These are phyloP conservation scores for Lasius fuliginosus DNA, from an alignment of 2,888 invertebrate species.

Conservation along the genomic window DNA sequence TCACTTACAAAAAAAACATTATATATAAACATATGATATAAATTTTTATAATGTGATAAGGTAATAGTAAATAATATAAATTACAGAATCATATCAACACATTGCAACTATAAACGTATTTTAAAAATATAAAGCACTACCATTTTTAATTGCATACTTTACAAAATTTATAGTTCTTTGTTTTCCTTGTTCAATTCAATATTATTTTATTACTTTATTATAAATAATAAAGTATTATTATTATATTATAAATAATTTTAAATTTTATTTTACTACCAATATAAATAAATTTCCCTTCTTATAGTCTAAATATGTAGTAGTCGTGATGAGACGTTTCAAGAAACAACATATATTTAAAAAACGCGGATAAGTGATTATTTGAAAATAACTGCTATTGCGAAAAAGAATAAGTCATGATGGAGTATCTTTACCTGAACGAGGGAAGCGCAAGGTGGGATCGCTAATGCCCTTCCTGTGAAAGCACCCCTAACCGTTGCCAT, in stretches of 20 bases:
- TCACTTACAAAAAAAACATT: neutral
- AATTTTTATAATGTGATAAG: neutral
- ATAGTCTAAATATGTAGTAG: neutral
- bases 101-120: neutral
- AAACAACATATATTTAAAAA: neutral
- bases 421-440: constrained; percentile 61
- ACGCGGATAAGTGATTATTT: neutral
- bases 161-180: neutral
- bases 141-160: neutral
- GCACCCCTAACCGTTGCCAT: constrained; percentile 69
- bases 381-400: neutral
- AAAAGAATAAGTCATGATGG: constrained; percentile 46
- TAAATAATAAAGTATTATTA: too few relatives aligned
- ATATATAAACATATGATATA: neutral
- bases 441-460: constrained; percentile 64
- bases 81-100: neutral
- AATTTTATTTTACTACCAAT: neutral
- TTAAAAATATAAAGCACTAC: neutral
- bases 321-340: neutral
- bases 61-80: neutral
- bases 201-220: neutral
- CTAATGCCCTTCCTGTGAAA: constrained; percentile 73
- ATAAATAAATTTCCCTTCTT: constrained; percentile 3
- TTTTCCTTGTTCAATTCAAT: neutral
- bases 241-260: too few relatives aligned